Base-by-base conservation (phyloP, 2,888 invertebrate species). In the Meiosimyza decipiens region DNA sequence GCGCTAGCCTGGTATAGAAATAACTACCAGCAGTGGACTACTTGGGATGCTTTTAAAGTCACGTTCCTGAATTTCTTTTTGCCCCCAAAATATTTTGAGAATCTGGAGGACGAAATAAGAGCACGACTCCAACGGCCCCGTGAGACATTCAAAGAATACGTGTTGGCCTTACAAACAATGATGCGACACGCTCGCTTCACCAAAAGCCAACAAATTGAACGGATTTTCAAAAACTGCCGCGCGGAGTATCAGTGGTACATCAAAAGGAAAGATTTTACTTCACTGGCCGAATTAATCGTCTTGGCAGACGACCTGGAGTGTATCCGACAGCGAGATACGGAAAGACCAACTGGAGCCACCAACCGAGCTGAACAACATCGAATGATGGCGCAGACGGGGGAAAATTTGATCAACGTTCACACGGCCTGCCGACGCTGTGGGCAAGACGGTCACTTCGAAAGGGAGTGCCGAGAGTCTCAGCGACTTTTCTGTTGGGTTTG, bases 31-130 rank as follows among this genome's bases (percentile, higher is more conserved):
- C n/a, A 54, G 9, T 54, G 54, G 54, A n/a, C 9, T 3, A 6
- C 12, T 9, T 54, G 54, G 54, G 9, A 15, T 0, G 18, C 3
- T n/a, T 54, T 54, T n/a, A 54, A 15, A n/a, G 3, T 2, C 1
- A 18, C 22, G 2, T 54, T 54, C n/a, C n/a, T 54, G 1, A 16
- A 54, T 9, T 54, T n/a, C 54, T 54, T 54, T 54, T 16, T n/a
- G n/a, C 15, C 54, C 13, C 1, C 54, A 6, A 28, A 67, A 7
- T 72, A 67, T 16, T 55, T 62, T 12, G 72, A 67, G n/a, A 6
- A 62, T 9, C 55, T 72, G 22, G 67, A 72, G 1, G 72, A 72
- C 22, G 62, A 59, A 13, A 67, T 67, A 15, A 28, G 71, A 1
- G 28, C 28, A 2, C 11, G 65, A 2, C n/a, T 22, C 6, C 59